phyloP scores from a whole-genome alignment of 2,888 invertebrate genomes.

The Callyntrura sp. region DNA sequence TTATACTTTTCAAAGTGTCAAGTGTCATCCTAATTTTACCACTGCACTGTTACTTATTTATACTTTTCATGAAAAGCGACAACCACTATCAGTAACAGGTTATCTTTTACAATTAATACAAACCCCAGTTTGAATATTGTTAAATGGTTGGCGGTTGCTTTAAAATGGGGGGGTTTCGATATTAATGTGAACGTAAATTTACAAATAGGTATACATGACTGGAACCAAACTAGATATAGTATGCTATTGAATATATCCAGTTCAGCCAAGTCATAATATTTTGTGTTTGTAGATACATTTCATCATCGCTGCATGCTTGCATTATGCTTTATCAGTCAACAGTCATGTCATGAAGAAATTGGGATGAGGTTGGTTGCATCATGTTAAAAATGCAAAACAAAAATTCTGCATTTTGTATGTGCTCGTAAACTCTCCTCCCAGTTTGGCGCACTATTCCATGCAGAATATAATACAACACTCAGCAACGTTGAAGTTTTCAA shows the following conservation, averaged over 20 bases:
- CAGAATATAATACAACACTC: neutral
- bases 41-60: no score
- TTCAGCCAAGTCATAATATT: conserved; percentile 1
- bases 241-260: conserved; percentile 4
- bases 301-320: conserved; percentile 13
- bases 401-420: conserved; percentile 50
- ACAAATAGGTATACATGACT: neutral
- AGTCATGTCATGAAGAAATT: neutral
- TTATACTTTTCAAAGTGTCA: no score
- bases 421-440: conserved; percentile 34
- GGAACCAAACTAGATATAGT: neutral
- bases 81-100: no score
- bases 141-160: no score
- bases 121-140: no score
- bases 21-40: no score
- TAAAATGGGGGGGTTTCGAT: no score
- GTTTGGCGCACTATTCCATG: neutral
- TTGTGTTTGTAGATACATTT: neutral
- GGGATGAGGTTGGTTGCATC: neutral
- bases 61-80: conserved; percentile 2
- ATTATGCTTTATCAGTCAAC: neutral
- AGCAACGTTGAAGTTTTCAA: neutral
- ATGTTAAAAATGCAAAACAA: neutral
- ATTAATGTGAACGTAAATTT: neutral
- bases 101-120: no score